These are phyloP conservation scores for Wiebesia pumilae DNA, from an alignment of 1,140 invertebrate species.

Conservation along the genomic window DNA sequence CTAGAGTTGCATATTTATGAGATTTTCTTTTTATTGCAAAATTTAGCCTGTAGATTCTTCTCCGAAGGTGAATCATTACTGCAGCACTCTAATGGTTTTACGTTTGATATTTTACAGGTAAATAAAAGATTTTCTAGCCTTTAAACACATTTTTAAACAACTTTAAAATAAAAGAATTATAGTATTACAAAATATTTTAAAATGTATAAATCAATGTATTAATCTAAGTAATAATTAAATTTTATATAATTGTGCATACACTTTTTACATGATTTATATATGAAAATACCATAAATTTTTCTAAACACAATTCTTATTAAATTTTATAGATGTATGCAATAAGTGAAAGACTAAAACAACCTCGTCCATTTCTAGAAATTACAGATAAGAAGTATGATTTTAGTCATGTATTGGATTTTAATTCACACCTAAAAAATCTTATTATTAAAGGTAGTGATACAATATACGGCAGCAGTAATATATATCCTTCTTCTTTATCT, in stretches of 20 bases:
- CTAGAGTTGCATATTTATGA: conserved; percentile 89
- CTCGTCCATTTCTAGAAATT: conserved; percentile 85
- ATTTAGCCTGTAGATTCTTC: conserved; percentile 83
- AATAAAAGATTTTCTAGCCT: conserved; percentile 1
- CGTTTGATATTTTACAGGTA: conserved; percentile 85
- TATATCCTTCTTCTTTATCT: conserved; percentile 84
- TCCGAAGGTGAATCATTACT: conserved; percentile 81
- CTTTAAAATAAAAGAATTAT: neutral
- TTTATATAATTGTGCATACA: neutral
- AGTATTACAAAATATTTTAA: neutral
- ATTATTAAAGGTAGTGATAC: conserved; percentile 82
- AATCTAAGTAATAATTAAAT: neutral
- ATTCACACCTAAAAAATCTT: conserved; percentile 82
- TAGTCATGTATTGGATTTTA: conserved; percentile 92
- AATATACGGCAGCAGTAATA: conserved; percentile 85
- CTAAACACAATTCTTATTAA: neutral
- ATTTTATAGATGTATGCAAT: conserved; percentile 88
- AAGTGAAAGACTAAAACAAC: conserved; percentile 88
- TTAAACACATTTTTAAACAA: neutral
- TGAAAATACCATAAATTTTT: neutral
- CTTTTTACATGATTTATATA: neutral
- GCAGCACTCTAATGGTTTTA: conserved; percentile 77
- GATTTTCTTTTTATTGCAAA: conserved; percentile 87
- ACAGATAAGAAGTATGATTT: conserved; percentile 85
- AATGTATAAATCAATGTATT: too few relatives aligned